phyloP scores from a whole-genome alignment of 2,797 vertebrate species.

The Malacoctenus gilli region DNA sequence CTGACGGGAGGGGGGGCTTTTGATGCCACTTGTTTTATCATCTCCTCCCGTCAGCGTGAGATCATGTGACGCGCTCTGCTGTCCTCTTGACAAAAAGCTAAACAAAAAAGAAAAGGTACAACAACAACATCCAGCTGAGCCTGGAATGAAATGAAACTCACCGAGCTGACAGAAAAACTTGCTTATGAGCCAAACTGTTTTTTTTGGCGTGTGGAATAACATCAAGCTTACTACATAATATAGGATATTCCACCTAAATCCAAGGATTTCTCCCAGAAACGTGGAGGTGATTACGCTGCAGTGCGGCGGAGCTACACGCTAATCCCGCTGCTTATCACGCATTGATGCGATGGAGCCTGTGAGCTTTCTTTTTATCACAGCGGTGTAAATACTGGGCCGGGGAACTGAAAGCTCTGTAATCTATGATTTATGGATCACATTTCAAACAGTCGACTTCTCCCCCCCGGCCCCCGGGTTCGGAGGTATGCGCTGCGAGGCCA shows the following conservation, averaged over 20 bases:
- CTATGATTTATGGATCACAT: conserved; percentile 43
- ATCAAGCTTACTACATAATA: neutral
- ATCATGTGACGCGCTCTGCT: conserved; percentile 26
- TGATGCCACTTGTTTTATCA: conserved; percentile 64
- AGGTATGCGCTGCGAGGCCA: conserved; percentile 28
- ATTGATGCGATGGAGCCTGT: conserved; percentile 16
- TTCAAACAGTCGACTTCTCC: conserved; percentile 22
- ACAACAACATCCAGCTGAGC: conserved; percentile 24
- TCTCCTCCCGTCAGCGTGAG: conserved; percentile 58
- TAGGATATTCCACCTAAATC: neutral
- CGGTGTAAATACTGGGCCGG: conserved; percentile 17
- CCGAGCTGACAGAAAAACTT: neutral
- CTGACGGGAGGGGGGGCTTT: conserved; percentile 55
- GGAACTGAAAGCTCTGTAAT: conserved; percentile 19
- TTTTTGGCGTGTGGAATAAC: neutral
- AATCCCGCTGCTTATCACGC: conserved; percentile 31
- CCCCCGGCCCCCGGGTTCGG: conserved; percentile 2
- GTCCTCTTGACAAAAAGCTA: conserved; percentile 50
- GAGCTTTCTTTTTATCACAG: conserved; percentile 33
- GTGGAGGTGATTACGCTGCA: conserved; percentile 5
- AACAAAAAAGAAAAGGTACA: conserved; percentile 21
- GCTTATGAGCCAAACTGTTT: neutral
- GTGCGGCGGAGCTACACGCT: neutral
- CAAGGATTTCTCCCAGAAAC: conserved; percentile 7
- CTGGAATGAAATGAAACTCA: conserved; percentile 12